Conservation (phyloP, 2,888 invertebrate genomes). For the Abrostola triplasia region DNA sequence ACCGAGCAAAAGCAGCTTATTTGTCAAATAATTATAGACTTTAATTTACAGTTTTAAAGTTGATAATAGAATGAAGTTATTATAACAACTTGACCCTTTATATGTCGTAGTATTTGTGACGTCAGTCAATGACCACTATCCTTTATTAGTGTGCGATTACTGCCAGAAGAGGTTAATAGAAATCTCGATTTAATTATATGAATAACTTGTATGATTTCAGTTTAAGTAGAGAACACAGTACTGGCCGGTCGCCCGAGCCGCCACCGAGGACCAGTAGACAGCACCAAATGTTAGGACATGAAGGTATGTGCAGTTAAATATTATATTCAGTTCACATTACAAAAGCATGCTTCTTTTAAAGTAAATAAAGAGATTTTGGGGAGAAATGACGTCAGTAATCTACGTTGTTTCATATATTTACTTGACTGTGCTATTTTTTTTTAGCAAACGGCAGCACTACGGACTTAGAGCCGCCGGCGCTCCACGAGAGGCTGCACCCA, state of each 20-base stretch:
- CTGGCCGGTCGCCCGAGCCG: constrained; percentile 85
- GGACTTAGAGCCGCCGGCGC: constrained; percentile 77
- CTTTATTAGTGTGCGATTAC: too few species aligned
- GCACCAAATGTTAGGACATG: constrained; percentile 72
- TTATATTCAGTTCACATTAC: background rate
- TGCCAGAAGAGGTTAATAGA: too few species aligned
- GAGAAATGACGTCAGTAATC: too few species aligned
- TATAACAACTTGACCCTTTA: too few species aligned
- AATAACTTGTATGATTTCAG: constrained; percentile 60
- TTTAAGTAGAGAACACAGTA: constrained; percentile 85
- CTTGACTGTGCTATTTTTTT: too few species aligned
- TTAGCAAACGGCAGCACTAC: constrained; percentile 77
- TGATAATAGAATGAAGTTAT: background rate
- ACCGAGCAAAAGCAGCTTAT: background rate
- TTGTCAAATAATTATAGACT: background rate
- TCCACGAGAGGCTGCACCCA: constrained; percentile 79
- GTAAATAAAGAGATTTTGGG: background rate
- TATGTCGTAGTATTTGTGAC: background rate
- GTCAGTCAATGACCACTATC: background rate
- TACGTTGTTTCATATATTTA: background rate
- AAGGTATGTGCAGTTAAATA: constrained; percentile 62
- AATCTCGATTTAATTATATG: too few species aligned
- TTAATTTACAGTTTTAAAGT: background rate
- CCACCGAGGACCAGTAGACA: constrained; percentile 74
- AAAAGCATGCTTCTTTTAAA: background rate